phyloP scores from a whole-genome alignment of 2,888 invertebrate genomes.

The Rhaphigaster nebulosa region DNA sequence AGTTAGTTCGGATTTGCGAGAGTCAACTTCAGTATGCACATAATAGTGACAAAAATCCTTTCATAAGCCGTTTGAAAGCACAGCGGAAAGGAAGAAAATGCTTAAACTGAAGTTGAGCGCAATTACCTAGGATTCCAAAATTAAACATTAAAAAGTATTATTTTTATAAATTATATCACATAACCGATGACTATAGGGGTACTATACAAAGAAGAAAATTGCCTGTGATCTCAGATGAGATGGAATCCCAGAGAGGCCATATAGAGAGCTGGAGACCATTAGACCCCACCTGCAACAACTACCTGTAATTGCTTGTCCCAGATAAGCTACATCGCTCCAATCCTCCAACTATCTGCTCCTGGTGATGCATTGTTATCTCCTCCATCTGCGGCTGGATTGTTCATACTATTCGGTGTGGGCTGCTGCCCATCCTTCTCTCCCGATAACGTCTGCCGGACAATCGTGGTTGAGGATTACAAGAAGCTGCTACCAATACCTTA shows the following conservation, averaged over 20 bases:
- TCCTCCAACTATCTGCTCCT: slow-evolving; percentile 16
- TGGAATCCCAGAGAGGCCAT: neutral
- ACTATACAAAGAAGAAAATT: neutral
- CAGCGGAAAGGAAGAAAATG: too few species aligned
- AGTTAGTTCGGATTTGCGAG: too few species aligned
- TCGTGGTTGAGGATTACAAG: neutral
- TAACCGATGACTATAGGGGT: neutral
- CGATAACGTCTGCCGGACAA: neutral
- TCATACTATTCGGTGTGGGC: neutral
- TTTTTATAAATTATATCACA: too few species aligned
- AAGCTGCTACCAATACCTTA: neutral
- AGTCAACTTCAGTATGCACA: too few species aligned
- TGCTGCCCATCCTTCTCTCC: neutral
- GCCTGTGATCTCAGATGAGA: neutral
- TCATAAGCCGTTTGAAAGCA: too few species aligned
- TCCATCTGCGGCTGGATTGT: neutral
- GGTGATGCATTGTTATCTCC: slow-evolving; percentile 22
- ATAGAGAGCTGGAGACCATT: neutral
- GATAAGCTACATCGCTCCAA: slow-evolving; percentile 28
- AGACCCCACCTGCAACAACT: neutral
- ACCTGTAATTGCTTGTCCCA: neutral
- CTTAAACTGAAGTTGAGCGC: too few species aligned
- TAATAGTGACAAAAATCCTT: too few species aligned
- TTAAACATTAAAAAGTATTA: too few species aligned
- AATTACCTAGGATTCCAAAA: too few species aligned